These are phyloP conservation scores for Dermochelys coriacea DNA, from an alignment of 2,797 vertebrate species.

Conservation along the genomic window DNA sequence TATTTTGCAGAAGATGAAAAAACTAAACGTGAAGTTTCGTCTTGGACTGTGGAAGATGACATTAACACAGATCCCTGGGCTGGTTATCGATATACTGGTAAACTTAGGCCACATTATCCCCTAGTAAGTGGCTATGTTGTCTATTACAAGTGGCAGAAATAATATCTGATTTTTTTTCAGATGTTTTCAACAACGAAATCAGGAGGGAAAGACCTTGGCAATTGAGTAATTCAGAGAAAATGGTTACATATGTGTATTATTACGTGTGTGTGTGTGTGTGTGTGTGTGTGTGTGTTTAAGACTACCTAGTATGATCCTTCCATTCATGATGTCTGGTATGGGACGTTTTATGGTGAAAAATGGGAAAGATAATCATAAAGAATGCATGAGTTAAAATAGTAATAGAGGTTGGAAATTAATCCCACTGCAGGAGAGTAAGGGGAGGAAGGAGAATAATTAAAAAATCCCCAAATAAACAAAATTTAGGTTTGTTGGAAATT, in stretches of 20 bases:
- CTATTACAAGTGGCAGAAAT: neutral
- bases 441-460: neutral
- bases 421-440: neutral
- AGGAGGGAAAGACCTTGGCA: neutral
- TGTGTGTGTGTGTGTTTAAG: neutral
- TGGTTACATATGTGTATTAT: neutral
- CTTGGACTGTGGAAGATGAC: slow-evolving; percentile 91
- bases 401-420: neutral
- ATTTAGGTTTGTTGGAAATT: neutral
- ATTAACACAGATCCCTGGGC: slow-evolving; percentile 97
- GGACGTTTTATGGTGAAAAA: neutral
- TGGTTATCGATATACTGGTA: slow-evolving; percentile 96
- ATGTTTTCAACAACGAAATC: neutral
- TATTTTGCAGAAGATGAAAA: slow-evolving; percentile 90
- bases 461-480: neutral
- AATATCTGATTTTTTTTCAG: neutral
- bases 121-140: slow-evolving; percentile 83
- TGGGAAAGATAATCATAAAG: neutral
- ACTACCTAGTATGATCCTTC: neutral
- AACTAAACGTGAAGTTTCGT: slow-evolving; percentile 87
- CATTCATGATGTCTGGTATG: neutral
- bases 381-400: neutral
- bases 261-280: neutral
- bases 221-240: neutral
- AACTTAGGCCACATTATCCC: slow-evolving; percentile 96